Evolutionary conservation across 2,113 vertebrate genomes (phyloP).

Genomic region (Dasyornis broadbenti): DNA sequence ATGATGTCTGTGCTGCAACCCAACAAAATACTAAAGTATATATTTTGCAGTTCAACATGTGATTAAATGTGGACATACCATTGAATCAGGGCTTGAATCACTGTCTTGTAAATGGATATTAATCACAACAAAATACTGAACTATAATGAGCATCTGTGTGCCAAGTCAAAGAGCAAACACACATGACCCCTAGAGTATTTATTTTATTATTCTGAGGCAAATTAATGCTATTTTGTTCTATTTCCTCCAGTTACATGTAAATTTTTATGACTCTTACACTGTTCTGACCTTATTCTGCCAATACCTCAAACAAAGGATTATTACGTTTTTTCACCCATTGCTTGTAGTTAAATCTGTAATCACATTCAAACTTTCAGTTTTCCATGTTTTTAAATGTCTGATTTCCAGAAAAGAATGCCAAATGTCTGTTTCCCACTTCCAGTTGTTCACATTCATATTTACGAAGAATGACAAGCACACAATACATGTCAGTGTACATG

Average conservation of each 20-base stretch:
- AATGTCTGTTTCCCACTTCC: neutral
- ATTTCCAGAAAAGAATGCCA: neutral
- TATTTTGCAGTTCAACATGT: neutral
- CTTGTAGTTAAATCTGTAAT: neutral
- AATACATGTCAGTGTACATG: neutral
- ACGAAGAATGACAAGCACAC: neutral
- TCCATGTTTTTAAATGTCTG: neutral
- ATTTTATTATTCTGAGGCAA: neutral
- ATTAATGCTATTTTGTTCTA: neutral
- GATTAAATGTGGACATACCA: neutral
- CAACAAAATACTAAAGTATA: neutral
- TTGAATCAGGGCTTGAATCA: neutral
- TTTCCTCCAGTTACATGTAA: neutral
- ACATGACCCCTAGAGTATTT: neutral
- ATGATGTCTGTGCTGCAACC: neutral
- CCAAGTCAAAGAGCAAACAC: neutral
- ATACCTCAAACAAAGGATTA: neutral
- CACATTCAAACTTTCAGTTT: neutral
- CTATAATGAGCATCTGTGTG: neutral
- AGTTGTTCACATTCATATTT: accelerated
- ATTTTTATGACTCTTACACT: neutral
- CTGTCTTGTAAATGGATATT: neutral
- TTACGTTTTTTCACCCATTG: neutral
- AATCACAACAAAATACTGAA: neutral
- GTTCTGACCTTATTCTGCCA: neutral